Evolutionary conservation across 2,888 invertebrate genomes (phyloP).

Genomic region (Bhutanitis thaidina): DNA sequence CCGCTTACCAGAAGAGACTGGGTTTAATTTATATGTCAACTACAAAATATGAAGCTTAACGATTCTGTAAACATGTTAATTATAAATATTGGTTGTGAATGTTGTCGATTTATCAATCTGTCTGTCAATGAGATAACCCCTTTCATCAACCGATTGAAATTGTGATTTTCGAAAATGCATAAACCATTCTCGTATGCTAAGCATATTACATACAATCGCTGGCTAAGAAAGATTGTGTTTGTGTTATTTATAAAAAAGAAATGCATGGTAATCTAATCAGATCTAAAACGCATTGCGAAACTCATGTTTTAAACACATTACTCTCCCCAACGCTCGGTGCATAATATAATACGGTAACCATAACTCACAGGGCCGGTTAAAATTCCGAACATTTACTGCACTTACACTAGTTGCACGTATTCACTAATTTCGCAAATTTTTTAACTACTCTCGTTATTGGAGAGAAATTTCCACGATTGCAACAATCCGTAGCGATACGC

Average conservation of each 20-base stretch:
- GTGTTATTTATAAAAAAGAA: not conserved
- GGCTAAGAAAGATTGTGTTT: not conserved
- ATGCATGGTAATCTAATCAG: not conserved
- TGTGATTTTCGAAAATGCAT: too few species aligned
- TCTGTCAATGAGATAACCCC: too few species aligned
- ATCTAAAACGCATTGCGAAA: conserved; percentile 1
- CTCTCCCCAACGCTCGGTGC: not conserved
- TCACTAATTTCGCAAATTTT: conserved; percentile 4
- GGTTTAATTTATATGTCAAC: too few species aligned
- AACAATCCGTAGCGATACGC: conserved; percentile 8
- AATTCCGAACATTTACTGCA: conserved; percentile 1
- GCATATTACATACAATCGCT: too few species aligned
- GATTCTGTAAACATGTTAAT: too few species aligned
- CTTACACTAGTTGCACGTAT: conserved; percentile 8
- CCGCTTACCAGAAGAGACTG: not conserved
- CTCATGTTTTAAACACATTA: not conserved
- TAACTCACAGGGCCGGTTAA: conserved; percentile 11
- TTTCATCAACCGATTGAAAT: too few species aligned
- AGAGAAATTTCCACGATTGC: conserved; percentile 15
- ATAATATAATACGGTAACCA: conserved; percentile 8
- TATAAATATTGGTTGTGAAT: too few species aligned
- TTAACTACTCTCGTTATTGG: conserved; percentile 11
- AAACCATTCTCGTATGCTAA: too few species aligned
- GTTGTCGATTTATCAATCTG: too few species aligned
- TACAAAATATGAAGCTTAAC: too few species aligned